A percentile compares a stretch with the other conserved stretches of the same genome.
These are phyloP conservation scores for Ceratosolen solmsi DNA, from an alignment of 1,140 invertebrate species.

Conservation along the genomic window DNA sequence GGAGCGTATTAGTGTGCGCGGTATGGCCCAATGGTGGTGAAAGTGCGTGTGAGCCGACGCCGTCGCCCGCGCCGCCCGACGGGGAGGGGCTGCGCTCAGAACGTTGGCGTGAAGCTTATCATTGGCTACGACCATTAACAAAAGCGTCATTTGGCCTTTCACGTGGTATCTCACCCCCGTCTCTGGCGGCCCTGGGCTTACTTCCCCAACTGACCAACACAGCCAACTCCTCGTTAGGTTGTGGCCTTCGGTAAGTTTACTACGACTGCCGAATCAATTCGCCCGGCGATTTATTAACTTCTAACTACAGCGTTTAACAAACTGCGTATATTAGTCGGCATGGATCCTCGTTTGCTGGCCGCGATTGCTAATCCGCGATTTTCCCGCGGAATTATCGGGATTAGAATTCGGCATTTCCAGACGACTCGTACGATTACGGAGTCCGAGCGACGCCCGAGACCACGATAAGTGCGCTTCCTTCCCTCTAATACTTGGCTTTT, in stretches of 20 bases:
- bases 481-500: too few species aligned
- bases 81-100: neutral
- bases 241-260: neutral
- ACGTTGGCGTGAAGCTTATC: slow-evolving; percentile 4
- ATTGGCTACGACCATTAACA: neutral
- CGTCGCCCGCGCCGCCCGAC: neutral
- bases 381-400: neutral
- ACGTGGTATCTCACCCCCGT: neutral
- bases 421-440: neutral
- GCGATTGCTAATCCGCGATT: neutral
- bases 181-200: neutral
- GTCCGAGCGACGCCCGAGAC: too few species aligned
- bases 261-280: neutral
- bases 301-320: neutral
- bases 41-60: neutral
- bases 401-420: neutral
- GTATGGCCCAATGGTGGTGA: neutral
- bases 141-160: neutral
- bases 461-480: too few species aligned
- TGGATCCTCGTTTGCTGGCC: too few species aligned
- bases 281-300: neutral
- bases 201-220: neutral
- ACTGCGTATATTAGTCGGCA: too few species aligned
- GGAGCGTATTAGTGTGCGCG: neutral
- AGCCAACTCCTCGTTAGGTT: too few species aligned